Base-by-base conservation (phyloP, 1,140 invertebrate species). In the Laupala kohalensis region DNA sequence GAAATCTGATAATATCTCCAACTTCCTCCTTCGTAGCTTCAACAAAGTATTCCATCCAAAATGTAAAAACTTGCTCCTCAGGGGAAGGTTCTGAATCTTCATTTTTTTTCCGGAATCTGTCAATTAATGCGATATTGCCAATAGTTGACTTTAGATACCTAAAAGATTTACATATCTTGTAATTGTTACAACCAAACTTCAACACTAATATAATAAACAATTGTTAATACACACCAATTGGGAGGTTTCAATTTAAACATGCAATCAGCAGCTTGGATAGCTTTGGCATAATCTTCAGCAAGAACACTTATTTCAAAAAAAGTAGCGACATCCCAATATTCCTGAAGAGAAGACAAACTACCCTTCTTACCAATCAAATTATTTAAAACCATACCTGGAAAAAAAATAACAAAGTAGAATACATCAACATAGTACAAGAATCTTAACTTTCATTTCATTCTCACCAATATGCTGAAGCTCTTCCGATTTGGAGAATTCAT, bases 241-340 rank as follows among this genome's bases (percentile, higher is more conserved):
- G 97, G 97, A 62, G 97, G 97, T 83, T 99, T 99, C 65, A 99
- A 81, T 83, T 94, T 96, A 78, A 98, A 99, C 97, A 99, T 99
- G 79, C 94, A 97, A 80, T 98, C 94, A 3, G 97, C 95, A 23
- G 97, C 97, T 83, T 98, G 94, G 76, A 96, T 92, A 6, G 97
- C 97, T 82, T 99, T 99, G 4, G 89, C 85, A 82, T 98, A 99
- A 81, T 99, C 95, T 81, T 98, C 94, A 19, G 96, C 96, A 19
- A 99, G 82, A 1, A 99, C 97, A 70, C 94, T 96, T 71, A 99
- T 98, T 82, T 99, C 98, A 82, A 99, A 99, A 83, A 98, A 99
- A 1, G 97, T 99, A 0, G 98, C 98, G 6, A 99, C 96, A 83
- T 98, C 96, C 98, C 98, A 99, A 79, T 99, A 99, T 78, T 99